These are phyloP conservation scores for Eretmochelys imbricata DNA, from an alignment of 2,113 vertebrate genomes.

Conservation along the genomic window DNA sequence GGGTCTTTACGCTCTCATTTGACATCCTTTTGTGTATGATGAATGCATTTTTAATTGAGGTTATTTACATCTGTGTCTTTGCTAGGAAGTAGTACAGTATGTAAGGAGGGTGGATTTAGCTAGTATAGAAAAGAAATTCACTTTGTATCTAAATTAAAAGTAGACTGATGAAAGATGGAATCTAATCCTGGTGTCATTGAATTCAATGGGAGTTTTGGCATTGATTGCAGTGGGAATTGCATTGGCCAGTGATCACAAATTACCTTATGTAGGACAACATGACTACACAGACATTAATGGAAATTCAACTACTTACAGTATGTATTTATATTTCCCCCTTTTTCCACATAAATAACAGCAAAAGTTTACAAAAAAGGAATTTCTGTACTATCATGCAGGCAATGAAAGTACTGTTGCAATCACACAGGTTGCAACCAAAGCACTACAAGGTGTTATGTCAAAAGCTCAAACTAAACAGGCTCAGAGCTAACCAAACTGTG, in stretches of 20 bases:
- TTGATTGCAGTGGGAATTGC: not conserved
- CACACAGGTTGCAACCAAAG: not conserved
- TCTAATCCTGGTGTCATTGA: not conserved
- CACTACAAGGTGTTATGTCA: not conserved
- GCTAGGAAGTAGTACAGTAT: not conserved
- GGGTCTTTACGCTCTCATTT: slow-evolving; percentile 59
- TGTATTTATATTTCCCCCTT: not conserved
- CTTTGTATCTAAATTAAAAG: not conserved
- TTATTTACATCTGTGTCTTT: slow-evolving; percentile 60
- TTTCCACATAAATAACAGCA: not conserved
- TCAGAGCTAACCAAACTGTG: not conserved
- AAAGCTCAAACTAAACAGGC: not conserved
- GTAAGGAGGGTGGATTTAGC: not conserved
- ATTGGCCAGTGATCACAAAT: not conserved
- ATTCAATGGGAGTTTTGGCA: not conserved
- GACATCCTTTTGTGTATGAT: slow-evolving; percentile 47
- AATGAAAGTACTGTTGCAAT: not conserved
- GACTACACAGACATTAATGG: not conserved
- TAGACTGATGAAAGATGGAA: not conserved
- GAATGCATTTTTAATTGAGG: slow-evolving; percentile 57
- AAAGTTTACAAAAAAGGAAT: not conserved
- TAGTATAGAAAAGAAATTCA: not conserved
- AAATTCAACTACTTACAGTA: not conserved
- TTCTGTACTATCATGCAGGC: not conserved
- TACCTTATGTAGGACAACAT: not conserved